Evolutionary conservation across 2,888 invertebrate genomes (phyloP), one percentile per base, ranked within the genome.

Genomic region (Aplocera efformata): DNA sequence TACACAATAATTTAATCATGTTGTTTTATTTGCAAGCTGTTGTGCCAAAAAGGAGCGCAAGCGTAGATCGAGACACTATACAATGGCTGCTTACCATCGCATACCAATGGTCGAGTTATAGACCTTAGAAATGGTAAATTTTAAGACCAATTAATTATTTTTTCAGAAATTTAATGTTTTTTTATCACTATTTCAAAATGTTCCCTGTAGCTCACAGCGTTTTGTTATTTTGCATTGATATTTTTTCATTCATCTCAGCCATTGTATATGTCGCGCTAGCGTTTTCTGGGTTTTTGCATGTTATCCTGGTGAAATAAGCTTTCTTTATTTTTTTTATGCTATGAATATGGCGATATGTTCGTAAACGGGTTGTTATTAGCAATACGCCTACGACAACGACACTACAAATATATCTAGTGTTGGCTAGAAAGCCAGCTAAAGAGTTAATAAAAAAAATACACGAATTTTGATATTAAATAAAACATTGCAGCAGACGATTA

Each of bases 21-120:
- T 60, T 62, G 66, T 74, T 75, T 77, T 70, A 69, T 77, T 83
- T 79, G 79, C 81, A 80, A 83, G 80, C 79, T 80, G 80, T 82
- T 80, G 67, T 79, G 67, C 66, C 65, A 68, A 64, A 66, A 51
- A 59, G 74, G 75, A 72, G 48, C 67, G 67, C 57, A 66, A 74
- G 63, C 71, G 67, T 75, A 73, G 63, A 64, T 60, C 71, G 71
- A 79, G 75, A 66, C 77, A 77, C 66, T 73, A 76, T 79, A 79
- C 81, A 72, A 76, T 79, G 78, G 79, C 77, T 68, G 66, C 60
- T 60, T 79, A 80, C 68, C 72, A 72, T 58, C 72, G 68, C 24
- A 60, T 82, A 67, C 63, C 79, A 67, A 69, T 79, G 77, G 77
- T 75, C 64, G 72, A 77, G 51, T 68, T 79, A 64, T 60, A 72